A percentile compares a stretch with the other conserved stretches of the same genome.
These are phyloP conservation scores for Auanema sp. DNA, from an alignment of 2,888 invertebrate species.

Conservation along the genomic window DNA sequence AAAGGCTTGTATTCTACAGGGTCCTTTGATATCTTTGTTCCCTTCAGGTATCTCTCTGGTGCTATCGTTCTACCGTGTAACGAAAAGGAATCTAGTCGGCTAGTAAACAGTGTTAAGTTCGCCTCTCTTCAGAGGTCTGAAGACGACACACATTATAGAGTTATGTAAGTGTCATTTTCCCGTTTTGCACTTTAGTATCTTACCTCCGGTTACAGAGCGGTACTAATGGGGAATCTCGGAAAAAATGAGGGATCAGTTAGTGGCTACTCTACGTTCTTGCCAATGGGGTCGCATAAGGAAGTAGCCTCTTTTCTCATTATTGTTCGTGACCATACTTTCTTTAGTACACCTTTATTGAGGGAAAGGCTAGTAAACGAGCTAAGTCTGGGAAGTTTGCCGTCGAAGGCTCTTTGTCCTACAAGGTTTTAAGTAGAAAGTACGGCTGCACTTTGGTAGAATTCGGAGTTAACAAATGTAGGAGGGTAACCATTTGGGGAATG, in stretches of 20 bases:
- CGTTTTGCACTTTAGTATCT: neutral
- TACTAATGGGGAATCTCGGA: slow-evolving; percentile 29
- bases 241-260: slow-evolving; percentile 24
- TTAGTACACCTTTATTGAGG: slow-evolving; percentile 43
- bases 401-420: slow-evolving; percentile 36
- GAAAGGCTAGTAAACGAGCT: slow-evolving; percentile 30
- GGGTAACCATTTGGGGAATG: neutral
- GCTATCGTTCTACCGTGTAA: slow-evolving; percentile 44
- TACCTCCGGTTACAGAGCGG: slow-evolving; percentile 25
- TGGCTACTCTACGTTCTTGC: slow-evolving; percentile 41
- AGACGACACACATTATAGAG: slow-evolving; percentile 21
- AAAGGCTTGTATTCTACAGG: slow-evolving; percentile 17
- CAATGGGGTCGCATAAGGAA: slow-evolving; percentile 34
- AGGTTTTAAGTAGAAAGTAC: slow-evolving; percentile 28
- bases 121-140: slow-evolving; percentile 13
- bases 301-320: slow-evolving; percentile 8
- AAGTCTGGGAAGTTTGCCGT: slow-evolving; percentile 46
- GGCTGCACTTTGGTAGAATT: slow-evolving; percentile 39
- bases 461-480: slow-evolving; percentile 35
- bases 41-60: slow-evolving; percentile 38
- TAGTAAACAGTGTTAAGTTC: slow-evolving; percentile 32
- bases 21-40: neutral
- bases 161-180: slow-evolving; percentile 24
- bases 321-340: slow-evolving; percentile 3
- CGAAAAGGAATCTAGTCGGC: slow-evolving; percentile 22